A percentile compares a stretch with the other conserved stretches of the same genome.
Conservation (phyloP, 1,140 invertebrate genomes). For the Euura lappo region DNA sequence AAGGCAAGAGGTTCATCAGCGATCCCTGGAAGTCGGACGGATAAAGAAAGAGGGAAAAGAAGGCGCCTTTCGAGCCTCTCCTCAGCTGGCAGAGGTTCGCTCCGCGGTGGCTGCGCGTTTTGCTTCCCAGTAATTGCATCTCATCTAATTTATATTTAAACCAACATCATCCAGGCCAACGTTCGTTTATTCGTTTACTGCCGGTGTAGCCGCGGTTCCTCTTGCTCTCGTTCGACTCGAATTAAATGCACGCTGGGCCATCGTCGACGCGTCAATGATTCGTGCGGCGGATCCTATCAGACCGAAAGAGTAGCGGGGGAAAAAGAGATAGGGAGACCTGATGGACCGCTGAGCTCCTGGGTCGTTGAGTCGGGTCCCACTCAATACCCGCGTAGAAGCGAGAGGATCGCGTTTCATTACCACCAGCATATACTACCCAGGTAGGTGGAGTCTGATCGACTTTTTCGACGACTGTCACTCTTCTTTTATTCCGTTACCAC, state of each 20-base stretch:
- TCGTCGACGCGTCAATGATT: conserved; percentile 6
- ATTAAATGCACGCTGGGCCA: conserved; percentile 5
- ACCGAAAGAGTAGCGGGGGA: background rate
- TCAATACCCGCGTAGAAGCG: background rate
- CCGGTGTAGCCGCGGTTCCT: background rate
- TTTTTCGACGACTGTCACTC: conserved; percentile 4
- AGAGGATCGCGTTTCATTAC: conserved; percentile 1
- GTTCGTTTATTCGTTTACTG: background rate
- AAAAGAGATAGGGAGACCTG: background rate
- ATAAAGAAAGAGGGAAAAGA: background rate
- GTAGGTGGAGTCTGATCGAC: background rate
- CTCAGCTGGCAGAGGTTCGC: background rate
- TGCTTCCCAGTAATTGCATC: conserved; percentile 1
- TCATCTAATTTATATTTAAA: conserved; percentile 6
- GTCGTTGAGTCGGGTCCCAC: background rate
- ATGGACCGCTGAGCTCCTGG: background rate
- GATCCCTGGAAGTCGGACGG: background rate
- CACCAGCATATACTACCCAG: background rate
- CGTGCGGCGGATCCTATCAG: background rate
- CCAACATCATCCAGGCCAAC: background rate
- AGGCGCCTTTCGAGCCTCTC: background rate
- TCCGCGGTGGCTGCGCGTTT: background rate
- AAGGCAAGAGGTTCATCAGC: conserved; percentile 3
- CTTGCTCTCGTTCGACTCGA: conserved; percentile 3
- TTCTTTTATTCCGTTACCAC: conserved; percentile 3